These are phyloP conservation scores for Phymastichus coffea DNA, from an alignment of 1,140 invertebrate genomes.

Conservation along the genomic window DNA sequence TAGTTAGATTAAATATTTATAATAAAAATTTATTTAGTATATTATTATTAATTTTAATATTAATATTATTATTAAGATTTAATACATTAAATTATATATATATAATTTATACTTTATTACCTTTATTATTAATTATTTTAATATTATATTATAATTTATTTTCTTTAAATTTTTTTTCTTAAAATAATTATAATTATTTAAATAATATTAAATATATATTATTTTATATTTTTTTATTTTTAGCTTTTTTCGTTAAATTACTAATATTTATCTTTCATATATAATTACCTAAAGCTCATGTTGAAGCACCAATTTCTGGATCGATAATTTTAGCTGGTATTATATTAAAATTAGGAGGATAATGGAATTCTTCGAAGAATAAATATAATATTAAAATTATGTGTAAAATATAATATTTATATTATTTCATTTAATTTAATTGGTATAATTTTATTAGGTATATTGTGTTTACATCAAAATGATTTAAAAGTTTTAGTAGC, in stretches of 20 bases:
- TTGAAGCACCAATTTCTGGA: conserved; percentile 65
- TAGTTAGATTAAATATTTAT: conserved; percentile 53
- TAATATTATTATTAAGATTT: conserved; percentile 61
- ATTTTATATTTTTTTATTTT: conserved; percentile 44
- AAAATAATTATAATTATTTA: conserved; percentile 39
- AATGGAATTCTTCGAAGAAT: background rate
- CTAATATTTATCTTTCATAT: conserved; percentile 69
- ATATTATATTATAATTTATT: conserved; percentile 19
- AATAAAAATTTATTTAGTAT: too few species aligned
- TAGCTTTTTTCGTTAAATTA: conserved; percentile 68
- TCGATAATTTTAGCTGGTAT: conserved; percentile 68
- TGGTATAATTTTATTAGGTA: conserved; percentile 58
- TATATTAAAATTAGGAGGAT: conserved; percentile 52
- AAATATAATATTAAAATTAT: conserved; percentile 35
- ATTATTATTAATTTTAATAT: conserved; percentile 58
- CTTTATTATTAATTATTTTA: conserved; percentile 60
- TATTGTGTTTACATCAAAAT: conserved; percentile 64
- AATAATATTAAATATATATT: conserved; percentile 24
- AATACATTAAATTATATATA: conserved; percentile 65
- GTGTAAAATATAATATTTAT: conserved; percentile 53
- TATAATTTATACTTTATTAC: conserved; percentile 63
- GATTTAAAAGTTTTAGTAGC: conserved; percentile 66
- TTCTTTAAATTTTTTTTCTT: too few species aligned
- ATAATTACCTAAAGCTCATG: conserved; percentile 71
- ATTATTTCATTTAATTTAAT: conserved; percentile 59